Base-by-base conservation (phyloP, 2,113 vertebrate species). In the Peromyscus californicus region DNA sequence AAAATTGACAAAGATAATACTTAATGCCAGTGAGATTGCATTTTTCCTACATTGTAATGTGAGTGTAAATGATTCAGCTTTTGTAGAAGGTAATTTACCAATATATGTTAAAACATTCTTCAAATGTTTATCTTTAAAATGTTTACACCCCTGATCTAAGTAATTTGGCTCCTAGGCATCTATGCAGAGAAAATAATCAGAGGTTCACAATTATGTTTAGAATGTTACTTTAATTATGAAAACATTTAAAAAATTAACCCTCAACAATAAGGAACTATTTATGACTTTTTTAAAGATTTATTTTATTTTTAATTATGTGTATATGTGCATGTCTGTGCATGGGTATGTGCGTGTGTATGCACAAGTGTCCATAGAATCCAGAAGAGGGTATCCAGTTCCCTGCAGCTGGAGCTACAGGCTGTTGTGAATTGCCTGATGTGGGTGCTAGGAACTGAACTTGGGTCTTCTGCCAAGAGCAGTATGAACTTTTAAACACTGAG, bases 1-100 rank as follows among this genome's bases (percentile, higher is more conserved):
- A 94, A 94, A 97, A 94, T 94, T 97, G 96, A 93, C 93, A 97
- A 97, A 97, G 96, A 97, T 96, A 95, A 95, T 97, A 89, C 89
- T 91, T 33, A 63, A 15, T 97, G 92, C 91, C 54, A 65, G 67
- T 75, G 93, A 97, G 90, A 91, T 94, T 83, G 92, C 48, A 61
- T 79, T 91, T 84, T 97, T 96, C 90, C 95, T 89, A 87, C 69
- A 54, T 51, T 96, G 78, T 94, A 93, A 97, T 85, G 51, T 96
- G 92, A 93, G 54, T 93, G 89, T 92, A 95, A 96, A 95, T 92
- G 75, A 83, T 93, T 33, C 69, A 80, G 84, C 93, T 95, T 94
- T 97, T 97, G 90, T 95, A 84, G 67, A 94, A 93, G 57, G 69
- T 93, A 90, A 97, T 97, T 97, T 94, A 91, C 92, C 69, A 88